Base-by-base conservation (phyloP, 37 sponge, comb jelly and placozoan species). In the Cliona cf. orientalis region DNA sequence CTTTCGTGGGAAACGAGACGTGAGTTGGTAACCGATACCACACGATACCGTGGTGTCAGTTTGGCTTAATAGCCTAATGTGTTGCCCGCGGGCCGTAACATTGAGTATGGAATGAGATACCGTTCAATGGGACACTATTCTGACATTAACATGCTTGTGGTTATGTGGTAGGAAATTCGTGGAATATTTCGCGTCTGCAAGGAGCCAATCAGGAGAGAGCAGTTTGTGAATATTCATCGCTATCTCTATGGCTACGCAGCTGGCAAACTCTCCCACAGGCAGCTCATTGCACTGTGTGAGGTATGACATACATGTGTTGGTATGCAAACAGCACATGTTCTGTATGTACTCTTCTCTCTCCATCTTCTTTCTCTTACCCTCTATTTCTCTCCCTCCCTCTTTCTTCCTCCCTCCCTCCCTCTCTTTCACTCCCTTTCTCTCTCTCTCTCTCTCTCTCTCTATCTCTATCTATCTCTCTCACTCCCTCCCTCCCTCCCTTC, bases 221-320 rank as follows among this genome's bases (percentile, higher is more conserved):
- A 36, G 22, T 82, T 64, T 40, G 19, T 58, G 0, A 2, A 2
- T 33, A 19, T 81, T 43, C 45, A 78, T 23, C 69, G 53, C 22
- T 49, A 65, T 36, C 58, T 89, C 31, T 89, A 89, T 84, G 63
- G 60, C 22, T 84, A 66, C 61, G n/a, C 82, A n/a, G 29, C 58
- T 60, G 91, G 91, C 12, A n/a, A 29, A 17, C 33, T 89, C 31
- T 46, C 31, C n/a, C 62, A 66, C 38, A 72, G 72, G 44, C 91
- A 91, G 82, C 65, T 91, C 2, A 29, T 58, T n/a, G 75, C 91
- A 23, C 77, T 91, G 26, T 91, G 87, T 75, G 91, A 91, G 78
- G 91, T 91, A 49, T 9, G 34, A 6, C 5, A 40, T 17, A 3
- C n/a, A n/a, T n/a, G n/a, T n/a, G n/a, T n/a, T n/a, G n/a, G n/a